Evolutionary conservation across 2,797 vertebrate species (phyloP), one percentile per base, ranked within the genome.

Genomic region (Iguana delicatissima): DNA sequence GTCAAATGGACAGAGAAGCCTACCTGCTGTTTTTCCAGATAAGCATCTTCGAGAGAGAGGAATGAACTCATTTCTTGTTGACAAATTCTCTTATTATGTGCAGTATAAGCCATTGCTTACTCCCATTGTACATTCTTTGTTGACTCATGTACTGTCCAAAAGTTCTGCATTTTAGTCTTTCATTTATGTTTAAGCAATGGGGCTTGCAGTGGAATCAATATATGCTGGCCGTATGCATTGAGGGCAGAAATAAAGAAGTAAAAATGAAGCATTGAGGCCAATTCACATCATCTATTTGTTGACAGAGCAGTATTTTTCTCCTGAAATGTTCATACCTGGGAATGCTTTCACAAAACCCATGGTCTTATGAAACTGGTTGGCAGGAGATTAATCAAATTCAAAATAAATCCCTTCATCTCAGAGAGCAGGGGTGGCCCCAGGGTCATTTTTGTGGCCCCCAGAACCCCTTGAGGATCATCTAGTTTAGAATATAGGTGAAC

Each of bases 51-150:
- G 50, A 32, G 50, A 82, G 35, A 35, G 18, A 16, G 69, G 52
- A 74, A 86, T 76, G 22, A 83, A 67, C 72, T 50, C 69, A 84
- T 89, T 89, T 81, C 38, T 84, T 89, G 80, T 35, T 74, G 32
- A 79, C 67, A 86, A 86, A 74, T 13, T 74, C 74, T 79, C 26
- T 38, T 80, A 42, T 72, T 86, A 62, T 64, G 87, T 74, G 52
- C 5, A 83, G 29, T 62, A 24, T 50, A 13, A 52, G 14, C 20
- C 50, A 16, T 69, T 67, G 7, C 62, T 80, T 89, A 46, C 57
- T 69, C 50, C n/a, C 50, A 57, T 22, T 69, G 46, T 80, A 57
- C 29, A 59, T 85, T 85, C 85, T 32, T 35, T 80, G 76, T n/a
- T 73, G 52, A 80, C 67, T 29, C 59, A 80, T 52, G 7, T 10